Base-by-base conservation (phyloP, 2,113 vertebrate genomes). In the Oxyruncus cristatus region DNA sequence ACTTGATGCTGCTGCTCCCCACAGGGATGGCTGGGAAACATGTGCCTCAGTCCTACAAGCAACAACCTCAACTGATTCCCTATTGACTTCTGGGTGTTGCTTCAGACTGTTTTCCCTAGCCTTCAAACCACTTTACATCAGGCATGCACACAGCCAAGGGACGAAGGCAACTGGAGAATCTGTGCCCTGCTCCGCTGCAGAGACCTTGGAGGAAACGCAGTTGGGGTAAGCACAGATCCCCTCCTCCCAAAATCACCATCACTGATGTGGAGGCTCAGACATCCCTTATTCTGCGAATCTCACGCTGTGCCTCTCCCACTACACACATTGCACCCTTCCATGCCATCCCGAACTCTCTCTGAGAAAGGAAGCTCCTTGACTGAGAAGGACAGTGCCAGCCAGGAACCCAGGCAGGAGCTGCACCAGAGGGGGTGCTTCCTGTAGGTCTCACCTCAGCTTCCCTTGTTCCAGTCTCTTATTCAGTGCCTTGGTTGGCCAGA, bases 181-280 rank as follows among this genome's bases (percentile, higher is more conserved):
- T 2, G 1, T 22, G 27, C 16, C 35, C 32, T 55, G 72, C n/a
- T 66, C 26, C 0, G 1, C n/a, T 68, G 67, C 35, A 73, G 27
- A 53, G 58, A 67, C 46, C 15, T 19, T n/a, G 32, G 61, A 44
- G 20, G 61, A 39, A 49, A 79, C 4, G 27, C 27, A 42, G 44
- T n/a, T 0, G 1, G 33, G 18, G 6, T 1, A 3, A 33, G n/a
- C 11, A 14, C 23, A 28, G 39, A 46, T 8, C 4, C 11, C 7
- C 12, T 58, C 37, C 14, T 46, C 42, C 33, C 21, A n/a, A 2
- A 24, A 27, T 21, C 17, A 30, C 42, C 2, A 1, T 24, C 14
- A 12, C 22, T 26, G 26, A 46, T 15, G 35, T 13, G 23, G 22
- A 37, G 39, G 56, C 23, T 82, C 32, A 91, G 50, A 53, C 0